Percentiles rank a stretch among this genome's conserved stretches.
These are phyloP conservation scores for Caracal caracal DNA, from an alignment of 2,113 vertebrate genomes.

Conservation along the genomic window DNA sequence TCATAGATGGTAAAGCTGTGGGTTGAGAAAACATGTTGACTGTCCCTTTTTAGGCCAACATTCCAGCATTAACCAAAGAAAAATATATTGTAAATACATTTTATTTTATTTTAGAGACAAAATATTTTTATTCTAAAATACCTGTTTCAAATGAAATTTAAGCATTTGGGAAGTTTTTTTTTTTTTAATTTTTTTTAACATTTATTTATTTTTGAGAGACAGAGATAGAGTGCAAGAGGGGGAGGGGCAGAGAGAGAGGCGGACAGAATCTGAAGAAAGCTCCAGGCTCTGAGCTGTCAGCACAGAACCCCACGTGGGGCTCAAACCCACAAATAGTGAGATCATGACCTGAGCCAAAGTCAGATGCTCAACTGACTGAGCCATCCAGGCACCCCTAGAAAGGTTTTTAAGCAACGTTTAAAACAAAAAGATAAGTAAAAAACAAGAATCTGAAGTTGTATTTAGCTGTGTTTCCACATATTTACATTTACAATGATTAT, in stretches of 20 bases:
- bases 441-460: neutral
- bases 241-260: too few relatives aligned
- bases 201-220: too few relatives aligned
- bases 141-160: neutral
- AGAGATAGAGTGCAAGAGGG: too few relatives aligned
- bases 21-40: neutral
- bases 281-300: too few relatives aligned
- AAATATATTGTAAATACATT: neutral
- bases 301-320: too few relatives aligned
- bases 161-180: neutral
- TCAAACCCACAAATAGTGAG: too few relatives aligned
- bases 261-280: too few relatives aligned
- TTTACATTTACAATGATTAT: neutral
- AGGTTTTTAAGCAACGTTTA: neutral
- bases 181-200: neutral
- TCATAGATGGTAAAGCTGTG: neutral
- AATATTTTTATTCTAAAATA: constrained; percentile 13
- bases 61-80: neutral
- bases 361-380: too few relatives aligned
- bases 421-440: neutral
- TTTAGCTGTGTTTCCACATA: neutral
- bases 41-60: neutral
- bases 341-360: too few relatives aligned
- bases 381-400: neutral
- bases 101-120: neutral